Evolutionary conservation across 2,113 vertebrate genomes (phyloP), one percentile per base, ranked within the genome.

Genomic region (Psettodes erumei): DNA sequence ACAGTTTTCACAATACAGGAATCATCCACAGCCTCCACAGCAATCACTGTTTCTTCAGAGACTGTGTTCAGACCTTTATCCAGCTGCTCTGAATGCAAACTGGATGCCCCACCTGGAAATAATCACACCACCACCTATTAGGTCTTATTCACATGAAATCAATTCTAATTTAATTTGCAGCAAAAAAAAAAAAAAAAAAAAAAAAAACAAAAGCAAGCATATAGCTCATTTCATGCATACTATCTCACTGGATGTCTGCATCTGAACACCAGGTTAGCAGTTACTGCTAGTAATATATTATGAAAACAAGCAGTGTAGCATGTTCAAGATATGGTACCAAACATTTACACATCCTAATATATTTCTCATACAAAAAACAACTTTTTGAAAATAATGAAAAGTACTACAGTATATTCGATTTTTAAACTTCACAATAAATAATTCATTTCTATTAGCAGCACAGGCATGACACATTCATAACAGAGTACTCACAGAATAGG

Each of bases 401-500:
- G 25, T 4, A 16, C 13, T 19, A 23, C 8, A 21, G 45, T 43
- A 18, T 7, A 21, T 45, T n/a, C n/a, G 8, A 21, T 27, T 13
- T 30, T 1, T n/a, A 42, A 55, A 32, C 27, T 35, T 1, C 8
- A 59, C 35, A 62, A 12, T 21, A 18, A 37, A 32, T 27, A 19
- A 65, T 47, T 25, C 2, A 59, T 13, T 19, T 55, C 32, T 60
- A 54, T 43, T 11, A 18, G 21, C 51, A 47, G 21, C 25, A 64
- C 47, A 82, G 56, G 37, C 48, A 56, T 37, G 21, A 78, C 54
- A 77, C 19, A 27, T 53, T 47, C 11, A 60, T 40, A 54, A 37
- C 59, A 67, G n/a, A 54, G 83, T 89, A 92, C 84, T 92, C 85
- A 90, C 90, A 88, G 86, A 83, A 56, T 7, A 82, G 77, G 8